phyloP scores from a whole-genome alignment of 2,113 vertebrate genomes.

The Melanerpes aurifrons region DNA sequence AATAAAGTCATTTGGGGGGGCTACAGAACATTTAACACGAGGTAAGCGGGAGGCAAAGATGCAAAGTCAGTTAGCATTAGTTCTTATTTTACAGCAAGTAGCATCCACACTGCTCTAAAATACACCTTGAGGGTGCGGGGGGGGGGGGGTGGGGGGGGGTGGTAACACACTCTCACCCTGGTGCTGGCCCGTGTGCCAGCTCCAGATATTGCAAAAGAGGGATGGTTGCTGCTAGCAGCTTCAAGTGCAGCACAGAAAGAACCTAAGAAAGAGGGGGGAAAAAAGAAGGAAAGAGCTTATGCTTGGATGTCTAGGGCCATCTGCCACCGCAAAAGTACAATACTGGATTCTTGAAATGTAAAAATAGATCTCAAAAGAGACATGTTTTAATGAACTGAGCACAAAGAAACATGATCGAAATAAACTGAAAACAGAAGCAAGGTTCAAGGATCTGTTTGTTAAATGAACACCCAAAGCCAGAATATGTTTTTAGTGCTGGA shows the following conservation, averaged over 20 bases:
- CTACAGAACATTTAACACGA: neutral
- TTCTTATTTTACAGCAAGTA: neutral
- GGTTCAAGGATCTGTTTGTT: slow-evolving; percentile 79
- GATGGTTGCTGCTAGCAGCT: neutral
- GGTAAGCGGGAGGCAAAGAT: neutral
- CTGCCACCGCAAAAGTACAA: slow-evolving; percentile 73
- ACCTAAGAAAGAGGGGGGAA: slow-evolving; percentile 28
- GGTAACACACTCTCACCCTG: neutral
- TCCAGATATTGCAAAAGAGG: neutral
- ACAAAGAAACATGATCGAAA: slow-evolving; percentile 73
- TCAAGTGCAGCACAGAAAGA: slow-evolving; percentile 8
- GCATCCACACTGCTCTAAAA: neutral
- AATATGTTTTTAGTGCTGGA: slow-evolving; percentile 78
- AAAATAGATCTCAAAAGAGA: slow-evolving; percentile 76
- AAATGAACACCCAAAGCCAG: slow-evolving; percentile 79
- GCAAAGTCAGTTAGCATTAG: neutral
- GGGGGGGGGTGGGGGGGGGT: neutral
- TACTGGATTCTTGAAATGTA: slow-evolving; percentile 75
- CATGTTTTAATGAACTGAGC: slow-evolving; percentile 75
- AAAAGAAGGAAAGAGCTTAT: slow-evolving; percentile 64
- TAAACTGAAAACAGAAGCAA: slow-evolving; percentile 77
- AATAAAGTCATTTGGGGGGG: neutral
- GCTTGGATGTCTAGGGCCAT: slow-evolving; percentile 71
- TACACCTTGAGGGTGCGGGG: neutral
- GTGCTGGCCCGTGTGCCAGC: neutral